Conservation (phyloP, 2,113 vertebrate species). For the Sinocyclocheilus maitianheensis region DNA sequence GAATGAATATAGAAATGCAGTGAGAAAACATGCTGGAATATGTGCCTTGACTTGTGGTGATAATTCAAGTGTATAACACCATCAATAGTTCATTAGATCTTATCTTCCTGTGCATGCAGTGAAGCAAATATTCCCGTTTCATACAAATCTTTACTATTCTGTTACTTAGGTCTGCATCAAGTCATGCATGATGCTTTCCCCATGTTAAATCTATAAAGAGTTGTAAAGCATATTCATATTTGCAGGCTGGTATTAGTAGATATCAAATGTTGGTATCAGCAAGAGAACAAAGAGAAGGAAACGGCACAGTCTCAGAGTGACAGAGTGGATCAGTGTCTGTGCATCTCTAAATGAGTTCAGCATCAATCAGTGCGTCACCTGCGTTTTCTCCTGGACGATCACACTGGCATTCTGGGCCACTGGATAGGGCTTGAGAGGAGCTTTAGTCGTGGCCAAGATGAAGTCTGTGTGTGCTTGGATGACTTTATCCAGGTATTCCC, state of each 20-base stretch:
- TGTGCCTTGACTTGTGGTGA: background rate
- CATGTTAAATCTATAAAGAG: background rate
- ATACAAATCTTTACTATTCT: background rate
- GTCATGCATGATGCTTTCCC: background rate
- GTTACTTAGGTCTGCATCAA: background rate
- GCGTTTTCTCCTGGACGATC: constrained; percentile 90
- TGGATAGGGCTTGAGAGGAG: constrained; percentile 84
- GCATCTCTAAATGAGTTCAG: no score
- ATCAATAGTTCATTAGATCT: background rate
- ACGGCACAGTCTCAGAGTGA: no score
- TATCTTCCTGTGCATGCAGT: background rate
- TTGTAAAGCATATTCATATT: background rate
- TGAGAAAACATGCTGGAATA: background rate
- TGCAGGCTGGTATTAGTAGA: no score
- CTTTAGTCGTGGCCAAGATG: constrained; percentile 92
- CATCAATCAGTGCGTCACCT: constrained; percentile 71
- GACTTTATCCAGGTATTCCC: constrained; percentile 85
- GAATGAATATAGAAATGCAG: background rate
- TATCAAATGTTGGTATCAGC: no score
- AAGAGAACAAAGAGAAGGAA: no score
- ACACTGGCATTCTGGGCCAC: constrained; percentile 78
- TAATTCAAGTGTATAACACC: background rate
- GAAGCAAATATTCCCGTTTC: background rate
- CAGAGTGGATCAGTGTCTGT: no score
- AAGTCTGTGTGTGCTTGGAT: constrained; percentile 88